These are phyloP conservation scores for Drosophila meridionalis DNA, from an alignment of 2,888 invertebrate species.

Conservation along the genomic window DNA sequence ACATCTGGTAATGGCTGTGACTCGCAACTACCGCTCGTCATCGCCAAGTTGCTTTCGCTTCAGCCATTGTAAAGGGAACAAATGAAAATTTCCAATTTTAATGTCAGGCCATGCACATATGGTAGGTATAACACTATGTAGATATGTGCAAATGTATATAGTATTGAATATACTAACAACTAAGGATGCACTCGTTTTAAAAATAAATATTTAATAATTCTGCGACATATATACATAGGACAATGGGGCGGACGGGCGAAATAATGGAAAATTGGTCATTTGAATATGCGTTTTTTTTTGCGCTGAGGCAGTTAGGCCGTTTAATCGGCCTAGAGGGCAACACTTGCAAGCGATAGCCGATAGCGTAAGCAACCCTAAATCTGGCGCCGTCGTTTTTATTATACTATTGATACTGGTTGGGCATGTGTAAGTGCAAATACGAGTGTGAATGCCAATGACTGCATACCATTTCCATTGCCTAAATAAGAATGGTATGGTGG, in stretches of 20 bases:
- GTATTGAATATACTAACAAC: conserved; percentile 5
- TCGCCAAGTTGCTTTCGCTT: conserved; percentile 55
- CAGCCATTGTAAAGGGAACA: conserved; percentile 51
- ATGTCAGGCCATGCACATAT: conserved; percentile 55
- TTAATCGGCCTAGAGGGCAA: conserved; percentile 44
- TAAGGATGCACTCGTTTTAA: conserved; percentile 27
- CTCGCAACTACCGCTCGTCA: conserved; percentile 37
- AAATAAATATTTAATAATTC: conserved; percentile 27
- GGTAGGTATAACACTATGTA: conserved; percentile 32
- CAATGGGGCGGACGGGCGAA: not conserved
- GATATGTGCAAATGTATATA: conserved; percentile 25
- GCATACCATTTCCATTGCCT: not conserved
- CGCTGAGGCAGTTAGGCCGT: conserved; percentile 11
- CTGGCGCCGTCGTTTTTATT: conserved; percentile 22
- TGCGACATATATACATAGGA: not conserved
- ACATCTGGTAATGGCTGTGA: conserved; percentile 29
- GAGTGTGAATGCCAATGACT: conserved; percentile 26
- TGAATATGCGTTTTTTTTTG: conserved; percentile 48
- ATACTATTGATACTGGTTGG: conserved; percentile 9
- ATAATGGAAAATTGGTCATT: conserved; percentile 31
- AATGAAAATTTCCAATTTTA: conserved; percentile 61
- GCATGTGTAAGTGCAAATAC: conserved; percentile 5
- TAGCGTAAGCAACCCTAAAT: conserved; percentile 54
- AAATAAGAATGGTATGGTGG: not conserved
- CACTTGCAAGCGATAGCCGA: conserved; percentile 42